phyloP scores from a whole-genome alignment of 1,140 invertebrate species.

The Heliconius hermathena region DNA sequence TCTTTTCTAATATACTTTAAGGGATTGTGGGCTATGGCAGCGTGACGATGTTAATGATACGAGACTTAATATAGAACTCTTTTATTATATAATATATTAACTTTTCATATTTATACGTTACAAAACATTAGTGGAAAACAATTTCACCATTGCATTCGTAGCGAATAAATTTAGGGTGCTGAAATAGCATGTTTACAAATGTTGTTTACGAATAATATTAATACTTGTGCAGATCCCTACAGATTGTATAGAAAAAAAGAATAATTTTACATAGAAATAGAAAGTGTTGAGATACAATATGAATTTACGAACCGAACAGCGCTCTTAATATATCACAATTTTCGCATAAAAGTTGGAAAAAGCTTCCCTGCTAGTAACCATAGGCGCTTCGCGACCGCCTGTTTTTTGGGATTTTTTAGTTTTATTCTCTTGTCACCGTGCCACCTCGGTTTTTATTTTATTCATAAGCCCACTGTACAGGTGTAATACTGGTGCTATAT shows the following conservation, averaged over 20 bases:
- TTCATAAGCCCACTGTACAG: background rate
- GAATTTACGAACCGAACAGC: conserved; percentile 37
- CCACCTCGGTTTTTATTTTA: background rate
- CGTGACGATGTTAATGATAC: too few species aligned
- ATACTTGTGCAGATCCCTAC: too few species aligned
- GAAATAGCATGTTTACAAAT: too few species aligned
- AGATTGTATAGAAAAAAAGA: conserved; percentile 16
- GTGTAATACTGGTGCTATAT: background rate
- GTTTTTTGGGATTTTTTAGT: conserved; percentile 11
- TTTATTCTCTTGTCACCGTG: conserved; percentile 5
- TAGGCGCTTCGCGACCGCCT: background rate
- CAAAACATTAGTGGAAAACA: too few species aligned
- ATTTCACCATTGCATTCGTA: too few species aligned
- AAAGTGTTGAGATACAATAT: conserved; percentile 32
- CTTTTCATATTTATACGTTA: too few species aligned
- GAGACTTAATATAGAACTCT: too few species aligned
- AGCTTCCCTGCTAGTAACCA: background rate
- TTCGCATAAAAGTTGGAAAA: conserved; percentile 34
- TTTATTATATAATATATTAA: too few species aligned
- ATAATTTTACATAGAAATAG: background rate
- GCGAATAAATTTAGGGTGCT: too few species aligned
- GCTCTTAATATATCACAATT: conserved; percentile 32
- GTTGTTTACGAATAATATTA: too few species aligned
- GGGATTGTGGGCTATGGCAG: too few species aligned
- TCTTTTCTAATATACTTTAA: background rate